Conservation (phyloP, 2,888 invertebrate genomes). For the Caenorhabditis sulstoni region DNA sequence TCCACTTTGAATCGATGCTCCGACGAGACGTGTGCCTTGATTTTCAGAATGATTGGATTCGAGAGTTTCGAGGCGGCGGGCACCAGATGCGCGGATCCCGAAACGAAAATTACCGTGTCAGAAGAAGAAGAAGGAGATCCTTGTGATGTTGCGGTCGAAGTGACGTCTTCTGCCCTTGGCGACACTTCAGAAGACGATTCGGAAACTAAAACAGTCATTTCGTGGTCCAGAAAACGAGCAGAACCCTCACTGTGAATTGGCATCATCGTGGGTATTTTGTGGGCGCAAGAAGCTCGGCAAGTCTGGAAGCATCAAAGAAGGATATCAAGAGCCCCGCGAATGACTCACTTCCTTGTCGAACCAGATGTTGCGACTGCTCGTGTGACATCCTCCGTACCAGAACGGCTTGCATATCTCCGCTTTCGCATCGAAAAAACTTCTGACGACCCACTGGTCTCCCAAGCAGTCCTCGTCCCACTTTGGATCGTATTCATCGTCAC, state of each 20-base stretch:
- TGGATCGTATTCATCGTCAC: constrained; percentile 67
- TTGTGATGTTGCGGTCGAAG: constrained; percentile 1
- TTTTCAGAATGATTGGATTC: constrained; percentile 60
- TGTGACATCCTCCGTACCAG: constrained; percentile 72
- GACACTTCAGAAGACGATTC: constrained; percentile 6
- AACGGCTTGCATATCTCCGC: constrained; percentile 60
- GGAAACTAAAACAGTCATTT: too few species aligned
- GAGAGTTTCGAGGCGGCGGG: constrained; percentile 28
- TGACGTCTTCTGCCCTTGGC: constrained; percentile 3
- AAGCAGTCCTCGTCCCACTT: constrained; percentile 69
- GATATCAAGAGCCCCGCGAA: not conserved
- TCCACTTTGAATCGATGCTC: constrained; percentile 60
- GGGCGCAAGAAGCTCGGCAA: constrained; percentile 49
- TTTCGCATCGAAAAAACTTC: constrained; percentile 56
- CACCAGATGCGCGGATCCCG: constrained; percentile 52
- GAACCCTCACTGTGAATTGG: constrained; percentile 15
- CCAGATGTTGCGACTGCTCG: constrained; percentile 68
- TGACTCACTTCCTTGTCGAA: constrained; percentile 58
- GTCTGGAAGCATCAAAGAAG: constrained; percentile 25
- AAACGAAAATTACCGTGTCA: constrained; percentile 60
- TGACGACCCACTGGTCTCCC: constrained; percentile 62
- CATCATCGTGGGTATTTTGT: constrained; percentile 45
- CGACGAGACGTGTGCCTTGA: constrained; percentile 50
- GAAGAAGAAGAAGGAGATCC: constrained; percentile 30
- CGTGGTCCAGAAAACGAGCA: not conserved